Conservation (phyloP, 2,113 vertebrate species). For the Atrichornis clamosus region DNA sequence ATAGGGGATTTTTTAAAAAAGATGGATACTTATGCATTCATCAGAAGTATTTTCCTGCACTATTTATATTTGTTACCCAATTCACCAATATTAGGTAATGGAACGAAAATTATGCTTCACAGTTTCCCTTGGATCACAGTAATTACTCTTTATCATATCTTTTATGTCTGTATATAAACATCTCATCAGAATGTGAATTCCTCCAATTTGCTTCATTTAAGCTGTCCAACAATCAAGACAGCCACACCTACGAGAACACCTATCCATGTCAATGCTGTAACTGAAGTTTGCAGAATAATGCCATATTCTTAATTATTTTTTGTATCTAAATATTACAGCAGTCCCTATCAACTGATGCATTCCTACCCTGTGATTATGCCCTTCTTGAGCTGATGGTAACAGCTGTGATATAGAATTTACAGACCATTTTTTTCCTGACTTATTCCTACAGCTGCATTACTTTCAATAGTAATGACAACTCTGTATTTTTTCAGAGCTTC, state of each 20-base stretch:
- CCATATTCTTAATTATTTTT: not conserved
- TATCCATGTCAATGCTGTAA: not conserved
- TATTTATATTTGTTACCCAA: not conserved
- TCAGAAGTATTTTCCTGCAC: not conserved
- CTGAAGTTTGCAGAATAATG: not conserved
- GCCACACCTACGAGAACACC: not conserved
- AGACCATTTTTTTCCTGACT: not conserved
- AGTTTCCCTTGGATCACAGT: not conserved
- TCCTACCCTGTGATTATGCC: not conserved
- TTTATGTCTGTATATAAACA: not conserved
- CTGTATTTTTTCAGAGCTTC: not conserved
- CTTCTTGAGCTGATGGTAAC: not conserved
- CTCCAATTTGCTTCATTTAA: not conserved
- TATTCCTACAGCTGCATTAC: not conserved
- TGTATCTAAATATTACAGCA: not conserved
- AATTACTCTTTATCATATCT: not conserved
- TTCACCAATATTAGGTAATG: not conserved
- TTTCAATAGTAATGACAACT: not conserved
- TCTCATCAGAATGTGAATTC: not conserved
- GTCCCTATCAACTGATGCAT: not conserved
- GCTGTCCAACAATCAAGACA: not conserved
- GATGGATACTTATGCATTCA: not conserved
- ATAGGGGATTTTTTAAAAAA: not conserved
- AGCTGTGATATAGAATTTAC: not conserved
- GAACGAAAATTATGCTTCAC: not conserved